phyloP scores from a whole-genome alignment of 2,888 invertebrate genomes.

The Bibio marci region DNA sequence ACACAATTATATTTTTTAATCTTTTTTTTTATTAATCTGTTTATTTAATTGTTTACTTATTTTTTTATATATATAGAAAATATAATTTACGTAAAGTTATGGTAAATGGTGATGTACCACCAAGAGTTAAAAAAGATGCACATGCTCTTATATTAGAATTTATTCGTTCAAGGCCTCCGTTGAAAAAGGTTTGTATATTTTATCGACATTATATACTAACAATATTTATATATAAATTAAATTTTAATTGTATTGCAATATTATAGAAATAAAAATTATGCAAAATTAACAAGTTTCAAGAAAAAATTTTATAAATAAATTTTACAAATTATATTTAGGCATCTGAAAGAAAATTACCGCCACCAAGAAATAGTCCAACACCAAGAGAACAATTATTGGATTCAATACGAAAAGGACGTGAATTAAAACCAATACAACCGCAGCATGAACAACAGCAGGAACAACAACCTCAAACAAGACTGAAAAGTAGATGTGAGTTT shows the following conservation, averaged over 20 bases:
- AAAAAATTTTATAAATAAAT: background rate
- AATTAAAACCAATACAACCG: conserved; percentile 38
- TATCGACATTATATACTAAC: no score
- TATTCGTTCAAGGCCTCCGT: conserved; percentile 85
- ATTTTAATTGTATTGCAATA: no score
- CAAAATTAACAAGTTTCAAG: no score
- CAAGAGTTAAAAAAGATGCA: conserved; percentile 80
- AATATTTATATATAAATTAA: conserved; percentile 16
- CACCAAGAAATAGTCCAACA: conserved; percentile 51
- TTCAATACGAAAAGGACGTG: conserved; percentile 62
- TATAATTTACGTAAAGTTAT: conserved; percentile 76
- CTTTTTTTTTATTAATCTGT: background rate
- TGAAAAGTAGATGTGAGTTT: conserved; percentile 39
- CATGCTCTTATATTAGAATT: conserved; percentile 92
- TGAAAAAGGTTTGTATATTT: conserved; percentile 83
- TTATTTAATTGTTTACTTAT: background rate
- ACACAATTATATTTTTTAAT: background rate
- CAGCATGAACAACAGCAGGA: background rate
- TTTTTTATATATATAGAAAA: conserved; percentile 27
- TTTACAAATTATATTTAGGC: conserved; percentile 33
- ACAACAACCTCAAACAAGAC: conserved; percentile 22
- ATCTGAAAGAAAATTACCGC: conserved; percentile 67
- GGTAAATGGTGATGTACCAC: conserved; percentile 68
- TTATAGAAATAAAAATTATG: background rate
- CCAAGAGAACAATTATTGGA: conserved; percentile 74